Evolutionary conservation across 64 coral and sea anemone genomes (phyloP).

Genomic region (Acropora yongei): DNA sequence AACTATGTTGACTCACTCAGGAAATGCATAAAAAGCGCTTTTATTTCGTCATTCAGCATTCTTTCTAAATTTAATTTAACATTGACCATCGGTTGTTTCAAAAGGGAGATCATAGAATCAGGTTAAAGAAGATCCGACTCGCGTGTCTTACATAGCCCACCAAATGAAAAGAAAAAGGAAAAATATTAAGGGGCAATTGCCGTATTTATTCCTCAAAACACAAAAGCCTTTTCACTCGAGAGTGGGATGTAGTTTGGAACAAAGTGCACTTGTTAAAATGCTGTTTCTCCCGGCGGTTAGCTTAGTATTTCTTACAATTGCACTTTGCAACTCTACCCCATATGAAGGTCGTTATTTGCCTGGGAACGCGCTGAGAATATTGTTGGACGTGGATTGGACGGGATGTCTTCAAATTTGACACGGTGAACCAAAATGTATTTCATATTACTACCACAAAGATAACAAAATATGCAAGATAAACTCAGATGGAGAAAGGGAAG

Average conservation of each 20-base stretch:
- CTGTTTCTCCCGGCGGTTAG: neutral
- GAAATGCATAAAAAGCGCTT: neutral
- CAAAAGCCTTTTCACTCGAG: too few relatives aligned
- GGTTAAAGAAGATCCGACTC: too few relatives aligned
- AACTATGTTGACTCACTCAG: neutral
- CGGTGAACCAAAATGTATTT: neutral
- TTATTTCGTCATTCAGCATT: neutral
- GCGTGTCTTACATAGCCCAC: too few relatives aligned
- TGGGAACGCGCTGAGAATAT: neutral
- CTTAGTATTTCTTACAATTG: neutral
- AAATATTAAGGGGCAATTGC: too few relatives aligned
- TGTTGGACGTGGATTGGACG: conserved; percentile 20
- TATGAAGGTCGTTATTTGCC: neutral
- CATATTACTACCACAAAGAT: conserved; percentile 20
- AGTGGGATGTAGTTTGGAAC: neutral
- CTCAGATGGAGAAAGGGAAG: neutral
- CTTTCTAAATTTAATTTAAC: too few relatives aligned
- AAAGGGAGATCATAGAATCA: too few relatives aligned
- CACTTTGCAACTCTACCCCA: neutral
- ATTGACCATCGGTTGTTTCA: too few relatives aligned
- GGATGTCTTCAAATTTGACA: conserved; percentile 22
- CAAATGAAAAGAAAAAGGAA: too few relatives aligned
- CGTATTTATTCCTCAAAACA: too few relatives aligned
- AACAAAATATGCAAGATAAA: neutral
- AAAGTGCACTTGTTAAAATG: neutral